phyloP scores from a whole-genome alignment of 2,113 vertebrate species.

The Pangasianodon hypophthalmus region DNA sequence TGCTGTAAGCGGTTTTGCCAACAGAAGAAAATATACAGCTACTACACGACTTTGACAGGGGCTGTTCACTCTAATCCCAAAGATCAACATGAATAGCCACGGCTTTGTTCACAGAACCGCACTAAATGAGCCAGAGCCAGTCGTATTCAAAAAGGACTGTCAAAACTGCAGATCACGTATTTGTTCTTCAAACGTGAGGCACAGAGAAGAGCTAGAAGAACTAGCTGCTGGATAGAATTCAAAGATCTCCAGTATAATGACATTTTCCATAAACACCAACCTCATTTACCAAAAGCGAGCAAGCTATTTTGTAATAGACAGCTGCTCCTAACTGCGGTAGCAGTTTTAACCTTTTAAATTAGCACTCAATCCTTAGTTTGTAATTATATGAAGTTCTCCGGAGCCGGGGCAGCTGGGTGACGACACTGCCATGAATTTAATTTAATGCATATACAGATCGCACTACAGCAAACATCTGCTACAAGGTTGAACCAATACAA shows the following conservation, averaged over 20 bases:
- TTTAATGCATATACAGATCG: constrained; percentile 70
- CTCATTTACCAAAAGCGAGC: constrained; percentile 63
- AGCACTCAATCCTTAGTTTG: constrained; percentile 67
- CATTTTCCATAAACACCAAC: constrained; percentile 65
- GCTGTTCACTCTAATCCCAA: constrained; percentile 65
- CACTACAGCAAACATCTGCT: constrained; percentile 77
- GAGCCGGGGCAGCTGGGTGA: constrained; percentile 57
- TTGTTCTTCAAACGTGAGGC: not conserved
- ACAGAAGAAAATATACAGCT: constrained; percentile 71
- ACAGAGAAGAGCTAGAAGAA: not conserved
- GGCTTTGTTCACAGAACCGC: constrained; percentile 43
- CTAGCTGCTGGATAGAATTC: not conserved
- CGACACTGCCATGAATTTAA: constrained; percentile 65
- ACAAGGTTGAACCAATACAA: constrained; percentile 66
- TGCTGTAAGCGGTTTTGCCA: constrained; percentile 75
- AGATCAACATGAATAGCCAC: constrained; percentile 67
- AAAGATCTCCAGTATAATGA: constrained; percentile 58
- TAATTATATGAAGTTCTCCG: constrained; percentile 60
- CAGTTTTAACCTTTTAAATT: constrained; percentile 70
- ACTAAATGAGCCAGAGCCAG: constrained; percentile 37
- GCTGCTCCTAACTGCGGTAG: constrained; percentile 60
- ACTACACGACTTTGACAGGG: constrained; percentile 59
- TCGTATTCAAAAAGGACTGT: not conserved
- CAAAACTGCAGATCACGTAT: not conserved
- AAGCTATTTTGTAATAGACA: constrained; percentile 63